phyloP scores from a whole-genome alignment of 1,140 invertebrate species.

The Drosophila willistoni region DNA sequence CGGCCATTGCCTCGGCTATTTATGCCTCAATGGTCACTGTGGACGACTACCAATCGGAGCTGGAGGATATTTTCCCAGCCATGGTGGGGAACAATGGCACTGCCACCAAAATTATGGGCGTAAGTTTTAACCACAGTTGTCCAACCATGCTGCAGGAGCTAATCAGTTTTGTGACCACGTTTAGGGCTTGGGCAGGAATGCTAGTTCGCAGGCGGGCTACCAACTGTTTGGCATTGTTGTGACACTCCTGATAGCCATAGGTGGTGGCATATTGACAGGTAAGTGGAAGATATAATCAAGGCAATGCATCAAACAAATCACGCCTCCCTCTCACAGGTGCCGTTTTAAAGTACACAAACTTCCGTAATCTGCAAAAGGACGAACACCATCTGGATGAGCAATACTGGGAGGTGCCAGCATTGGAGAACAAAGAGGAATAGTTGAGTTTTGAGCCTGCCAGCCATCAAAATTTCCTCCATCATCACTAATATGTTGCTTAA shows the following conservation, averaged over 20 bases:
- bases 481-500: conserved; percentile 21
- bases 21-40: conserved; percentile 89
- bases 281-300: conserved; percentile 38
- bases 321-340: conserved; percentile 76
- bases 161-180: conserved; percentile 17
- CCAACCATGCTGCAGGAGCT: not conserved
- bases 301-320: not conserved
- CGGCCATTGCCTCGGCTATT: conserved; percentile 90
- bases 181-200: conserved; percentile 86
- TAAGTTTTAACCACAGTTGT: conserved; percentile 47
- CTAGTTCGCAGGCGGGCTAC: conserved; percentile 89
- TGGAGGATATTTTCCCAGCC: conserved; percentile 86
- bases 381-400: conserved; percentile 85
- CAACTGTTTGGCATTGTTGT: conserved; percentile 90
- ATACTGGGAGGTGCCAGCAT: conserved; percentile 85
- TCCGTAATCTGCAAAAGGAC: conserved; percentile 84
- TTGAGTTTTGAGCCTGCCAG: conserved; percentile 53
- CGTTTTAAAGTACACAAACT: conserved; percentile 82
- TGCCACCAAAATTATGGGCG: conserved; percentile 73
- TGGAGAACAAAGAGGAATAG: conserved; percentile 78
- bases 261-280: conserved; percentile 93
- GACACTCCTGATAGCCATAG: conserved; percentile 88
- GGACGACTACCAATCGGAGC: conserved; percentile 84
- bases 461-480: conserved; percentile 2
- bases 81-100: conserved; percentile 78